phyloP scores from a whole-genome alignment of 2,113 vertebrate genomes.

The Cygnus atratus region DNA sequence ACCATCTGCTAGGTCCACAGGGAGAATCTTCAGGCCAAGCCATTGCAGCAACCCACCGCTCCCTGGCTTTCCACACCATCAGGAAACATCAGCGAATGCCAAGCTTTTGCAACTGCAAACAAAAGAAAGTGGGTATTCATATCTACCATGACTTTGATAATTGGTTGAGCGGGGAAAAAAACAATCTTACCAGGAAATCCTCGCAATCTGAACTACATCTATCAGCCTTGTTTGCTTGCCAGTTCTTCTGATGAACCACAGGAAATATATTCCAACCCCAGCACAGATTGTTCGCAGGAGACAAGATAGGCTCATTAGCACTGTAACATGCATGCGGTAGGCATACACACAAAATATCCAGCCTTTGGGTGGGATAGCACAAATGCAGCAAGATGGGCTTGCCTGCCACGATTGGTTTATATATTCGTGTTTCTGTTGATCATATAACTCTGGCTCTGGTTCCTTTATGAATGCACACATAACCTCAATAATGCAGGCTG shows the following conservation, averaged over 20 bases:
- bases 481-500: neutral
- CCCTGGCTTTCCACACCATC: neutral
- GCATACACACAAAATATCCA: neutral
- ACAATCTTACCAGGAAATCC: slow-evolving; percentile 66
- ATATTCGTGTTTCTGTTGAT: neutral
- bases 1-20: neutral
- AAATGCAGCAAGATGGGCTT: neutral
- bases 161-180: slow-evolving; percentile 26
- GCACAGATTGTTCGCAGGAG: slow-evolving; percentile 51
- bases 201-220: slow-evolving; percentile 41
- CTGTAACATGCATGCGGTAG: neutral
- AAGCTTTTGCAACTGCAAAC: slow-evolving; percentile 14
- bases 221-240: slow-evolving; percentile 40
- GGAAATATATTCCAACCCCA: slow-evolving; percentile 41
- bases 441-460: neutral
- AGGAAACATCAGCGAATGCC: slow-evolving; percentile 1
- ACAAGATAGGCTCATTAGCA: slow-evolving; percentile 17
- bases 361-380: neutral
- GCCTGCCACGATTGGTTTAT: neutral
- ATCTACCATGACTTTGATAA: slow-evolving; percentile 7
- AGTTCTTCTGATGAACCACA: slow-evolving; percentile 52
- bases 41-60: neutral
- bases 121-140: slow-evolving; percentile 44
- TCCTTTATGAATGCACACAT: neutral
- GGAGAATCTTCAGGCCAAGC: slow-evolving; percentile 21